These are phyloP conservation scores for Synanthedon tipuliformis DNA, from an alignment of 2,888 invertebrate species.

Conservation along the genomic window DNA sequence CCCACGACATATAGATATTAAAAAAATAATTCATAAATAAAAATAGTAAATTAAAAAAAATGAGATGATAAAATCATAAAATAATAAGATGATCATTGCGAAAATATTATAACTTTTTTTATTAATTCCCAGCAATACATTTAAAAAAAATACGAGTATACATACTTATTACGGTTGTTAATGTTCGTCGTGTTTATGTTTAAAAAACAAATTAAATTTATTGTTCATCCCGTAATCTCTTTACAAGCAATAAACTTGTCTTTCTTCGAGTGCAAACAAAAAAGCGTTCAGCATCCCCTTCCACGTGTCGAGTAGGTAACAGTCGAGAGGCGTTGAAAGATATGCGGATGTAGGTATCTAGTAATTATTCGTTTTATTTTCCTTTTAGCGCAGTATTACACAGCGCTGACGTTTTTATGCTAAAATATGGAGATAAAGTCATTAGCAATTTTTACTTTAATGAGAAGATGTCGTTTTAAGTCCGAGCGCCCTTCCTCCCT, in stretches of 20 bases:
- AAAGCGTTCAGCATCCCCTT: constrained; percentile 37
- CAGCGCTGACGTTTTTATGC: constrained; percentile 58
- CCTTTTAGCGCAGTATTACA: constrained; percentile 11
- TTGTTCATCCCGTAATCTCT: constrained; percentile 11
- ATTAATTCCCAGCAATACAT: too few relatives aligned
- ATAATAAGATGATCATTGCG: too few relatives aligned
- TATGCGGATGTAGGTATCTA: constrained; percentile 47
- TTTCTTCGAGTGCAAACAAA: constrained; percentile 24
- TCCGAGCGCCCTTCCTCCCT: constrained; percentile 27
- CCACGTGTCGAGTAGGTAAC: constrained; percentile 41
- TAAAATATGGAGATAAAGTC: constrained; percentile 64
- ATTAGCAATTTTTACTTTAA: constrained; percentile 63
- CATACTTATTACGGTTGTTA: too few relatives aligned
- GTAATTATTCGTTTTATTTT: constrained; percentile 29
- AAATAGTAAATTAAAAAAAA: too few relatives aligned
- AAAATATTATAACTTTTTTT: too few relatives aligned
- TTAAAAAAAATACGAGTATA: too few relatives aligned
- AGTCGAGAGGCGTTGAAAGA: constrained; percentile 44
- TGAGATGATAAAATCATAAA: too few relatives aligned
- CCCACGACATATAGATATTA: too few relatives aligned
- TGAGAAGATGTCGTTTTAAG: constrained; percentile 46
- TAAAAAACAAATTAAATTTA: constrained; percentile 4
- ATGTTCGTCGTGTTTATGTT: too few relatives aligned
- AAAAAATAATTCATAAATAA: too few relatives aligned
- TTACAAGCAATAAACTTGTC: constrained; percentile 28